Conservation (phyloP, 1,140 invertebrate species). For the Pachypsylla venusta region DNA sequence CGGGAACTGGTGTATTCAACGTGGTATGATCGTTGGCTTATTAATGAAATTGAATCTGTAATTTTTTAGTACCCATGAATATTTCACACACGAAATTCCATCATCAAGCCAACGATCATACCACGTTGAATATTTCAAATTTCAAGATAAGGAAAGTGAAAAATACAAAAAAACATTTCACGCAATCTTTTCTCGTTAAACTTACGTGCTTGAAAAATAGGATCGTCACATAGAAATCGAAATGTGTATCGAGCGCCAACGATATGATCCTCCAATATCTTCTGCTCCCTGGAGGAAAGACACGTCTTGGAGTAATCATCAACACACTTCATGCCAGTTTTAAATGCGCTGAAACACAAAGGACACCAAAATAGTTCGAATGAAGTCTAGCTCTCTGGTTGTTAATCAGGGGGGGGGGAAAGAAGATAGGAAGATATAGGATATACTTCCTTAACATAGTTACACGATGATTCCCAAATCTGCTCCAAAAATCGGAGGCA, state of each 20-base stretch:
- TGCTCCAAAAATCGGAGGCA: no score
- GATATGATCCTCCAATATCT: conserved; percentile 22
- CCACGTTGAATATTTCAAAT: no score
- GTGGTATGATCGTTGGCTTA: no score
- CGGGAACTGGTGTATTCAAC: no score
- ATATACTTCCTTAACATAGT: no score
- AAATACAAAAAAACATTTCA: neutral
- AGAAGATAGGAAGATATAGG: no score
- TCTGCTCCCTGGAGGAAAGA: conserved; percentile 17
- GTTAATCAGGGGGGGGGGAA: no score
- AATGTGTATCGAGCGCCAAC: conserved; percentile 25
- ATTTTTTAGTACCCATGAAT: neutral
- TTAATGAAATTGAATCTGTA: no score
- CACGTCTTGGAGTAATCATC: conserved; percentile 22
- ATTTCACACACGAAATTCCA: neutral
- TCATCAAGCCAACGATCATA: no score
- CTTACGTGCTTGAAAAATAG: conserved; percentile 22
- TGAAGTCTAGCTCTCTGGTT: no score
- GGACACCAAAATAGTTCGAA: no score
- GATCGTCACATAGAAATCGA: conserved; percentile 24
- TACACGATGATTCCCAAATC: no score
- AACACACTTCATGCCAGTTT: conserved; percentile 24
- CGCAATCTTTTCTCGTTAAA: neutral
- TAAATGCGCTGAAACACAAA: conserved; percentile 25
- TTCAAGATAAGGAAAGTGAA: neutral